Base-by-base conservation (phyloP, 2,113 vertebrate species). In the Microtus oregoni region DNA sequence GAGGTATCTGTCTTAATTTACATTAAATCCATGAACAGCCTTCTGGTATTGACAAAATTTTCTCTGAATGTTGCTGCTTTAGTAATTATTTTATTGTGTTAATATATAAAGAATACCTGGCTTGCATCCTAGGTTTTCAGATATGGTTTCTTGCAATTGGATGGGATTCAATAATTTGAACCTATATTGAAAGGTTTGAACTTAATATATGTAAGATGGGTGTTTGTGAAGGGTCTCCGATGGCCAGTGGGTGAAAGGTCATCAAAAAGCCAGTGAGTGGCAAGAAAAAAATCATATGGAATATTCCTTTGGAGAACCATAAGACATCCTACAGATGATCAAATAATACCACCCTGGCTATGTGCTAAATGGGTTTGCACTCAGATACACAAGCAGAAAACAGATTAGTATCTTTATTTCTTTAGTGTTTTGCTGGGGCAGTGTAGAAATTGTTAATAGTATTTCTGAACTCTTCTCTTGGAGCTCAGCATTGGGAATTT, bases 391-490 rank as follows among this genome's bases (percentile, higher is more conserved):
- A 97, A 97, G 77, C n/a, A 92, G 88, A 44, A 55, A 86, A 30
- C 3, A 78, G 67, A 70, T 91, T 55, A 78, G 77, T n/a, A 93
- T 96, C 94, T 70, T 93, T 86, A 96, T 91, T 91, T 55, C 94
- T 96, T 92, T 52, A 92, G 72, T 72, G 68, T 82, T 96, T 97
- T 95, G 2, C 94, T 89, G 78, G 35, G 13, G n/a, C 70, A 95
- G 91, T 83, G 87, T 58, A 95, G 93, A 96, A 96, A 72, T 61
- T 95, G 96, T 96, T 92, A 97, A 96, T n/a, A 87, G 82, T 70
- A 91, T 96, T 92, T 88, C 82, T 75, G 55, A 96, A 52, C 24
- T 75, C 86, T 52, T 95, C 78, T 85, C 89, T 91, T 90, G 97
- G 90, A 85, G 30, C 41, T 92, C 90, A 77, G 77, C 52, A 72